Base-by-base conservation (phyloP, 1,140 invertebrate genomes). In the Drosophila sechellia region DNA sequence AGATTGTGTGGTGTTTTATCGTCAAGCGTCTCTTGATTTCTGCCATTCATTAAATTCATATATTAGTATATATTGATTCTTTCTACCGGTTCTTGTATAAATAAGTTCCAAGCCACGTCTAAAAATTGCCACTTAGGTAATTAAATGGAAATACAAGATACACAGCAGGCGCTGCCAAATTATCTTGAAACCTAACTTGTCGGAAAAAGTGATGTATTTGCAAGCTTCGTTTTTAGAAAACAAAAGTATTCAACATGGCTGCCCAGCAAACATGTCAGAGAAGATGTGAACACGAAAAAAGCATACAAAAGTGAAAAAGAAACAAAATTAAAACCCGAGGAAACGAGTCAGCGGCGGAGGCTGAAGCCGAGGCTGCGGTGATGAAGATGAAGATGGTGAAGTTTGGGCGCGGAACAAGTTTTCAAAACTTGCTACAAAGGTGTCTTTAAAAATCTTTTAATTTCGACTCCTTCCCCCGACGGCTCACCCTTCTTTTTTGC, bases 171-270 rank as follows among this genome's bases (percentile, higher is more conserved):
- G 27, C 55, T 39, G 49, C 12, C 54, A 72, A 87, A 77, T 83
- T 89, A 87, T 75, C 65, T 76, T 78, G 81, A 84, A 81, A 42
- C 71, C 76, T 65, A 42, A 73, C 49, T 66, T 56, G 17, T 39
- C 54, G 60, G 66, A 65, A 69, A 65, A 48, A 46, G 53, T 15
- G 17, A 69, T 56, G 64, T 69, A 56, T 56, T 65, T 68, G 58
- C 55, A 48, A 84, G 79, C 54, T 56, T 73, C 53, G 57, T 70
- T 79, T 80, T 78, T 77, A 77, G 65, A 89, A 87, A 79, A 89
- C 72, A 90, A 90, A 90, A 89, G 79, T 85, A 91, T 91, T 76
- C 81, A 91, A 91, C 75, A 91, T 91, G 90, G 90, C 90, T 63
- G 90, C 79, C 76, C 66, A 60, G 68, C 74, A 53, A 53, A 72